These are phyloP conservation scores for Arothron firmamentum DNA, from an alignment of 2,113 vertebrate genomes.

Conservation along the genomic window DNA sequence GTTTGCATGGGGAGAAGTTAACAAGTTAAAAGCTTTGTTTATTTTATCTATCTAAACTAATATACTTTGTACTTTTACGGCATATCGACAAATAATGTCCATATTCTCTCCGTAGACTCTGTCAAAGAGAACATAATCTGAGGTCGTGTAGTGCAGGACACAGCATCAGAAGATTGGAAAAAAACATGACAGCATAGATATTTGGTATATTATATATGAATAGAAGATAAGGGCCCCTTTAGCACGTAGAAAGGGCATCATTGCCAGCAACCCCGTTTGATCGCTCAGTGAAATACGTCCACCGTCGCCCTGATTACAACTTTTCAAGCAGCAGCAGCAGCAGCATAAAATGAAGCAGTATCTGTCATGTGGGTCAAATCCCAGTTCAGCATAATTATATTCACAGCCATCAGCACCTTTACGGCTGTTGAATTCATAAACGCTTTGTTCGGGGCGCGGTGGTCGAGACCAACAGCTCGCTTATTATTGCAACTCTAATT, in stretches of 20 bases:
- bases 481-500: conserved; percentile 43
- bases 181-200: no score
- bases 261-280: background rate
- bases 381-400: conserved; percentile 20
- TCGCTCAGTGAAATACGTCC: conserved; percentile 4
- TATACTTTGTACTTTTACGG: no score
- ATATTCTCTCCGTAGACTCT: no score
- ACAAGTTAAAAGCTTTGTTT: background rate
- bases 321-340: conserved; percentile 8
- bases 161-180: no score
- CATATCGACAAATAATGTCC: no score
- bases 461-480: conserved; percentile 25
- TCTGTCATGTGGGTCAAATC: conserved; percentile 25
- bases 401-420: conserved; percentile 29
- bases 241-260: no score
- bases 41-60: background rate
- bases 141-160: no score
- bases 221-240: background rate
- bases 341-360: conserved; percentile 7
- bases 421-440: conserved; percentile 40
- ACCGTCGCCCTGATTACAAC: background rate
- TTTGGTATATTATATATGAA: no score
- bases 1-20: background rate
- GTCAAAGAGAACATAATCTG: no score
- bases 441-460: conserved; percentile 23